Evolutionary conservation across 2,888 invertebrate species (phyloP), one percentile per base, ranked within the genome.

Genomic region (Drosophila mettleri): DNA sequence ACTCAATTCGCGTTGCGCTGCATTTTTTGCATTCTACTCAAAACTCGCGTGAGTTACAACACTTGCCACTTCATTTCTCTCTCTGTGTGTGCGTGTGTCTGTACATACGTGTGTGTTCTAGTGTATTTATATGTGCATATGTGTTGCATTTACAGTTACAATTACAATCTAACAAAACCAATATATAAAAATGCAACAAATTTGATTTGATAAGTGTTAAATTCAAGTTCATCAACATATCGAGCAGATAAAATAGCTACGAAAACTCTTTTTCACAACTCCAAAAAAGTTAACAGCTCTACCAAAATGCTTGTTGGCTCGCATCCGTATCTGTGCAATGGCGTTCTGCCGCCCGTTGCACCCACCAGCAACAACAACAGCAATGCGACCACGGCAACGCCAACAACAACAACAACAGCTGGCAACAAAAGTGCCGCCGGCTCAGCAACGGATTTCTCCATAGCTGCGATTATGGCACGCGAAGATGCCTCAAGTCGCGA

Each of bases 381-480:
- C 78, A 9, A 74, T 60, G 97, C 97, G 54, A 97, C 70, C 41
- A 38, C 61, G 29, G 74, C 77, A 39, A 54, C 58, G 31, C 41
- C 78, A 39, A 18, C 63, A 63, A 59, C 85, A 77, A 77, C 84
- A n/a, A 80, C 90, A 43, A 77, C 90, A 24, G 71, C 89, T 20
- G 80, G 75, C 49, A 89, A 80, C 75, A 90, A 90, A 86, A 83
- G 79, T 79, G 88, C 91, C 91, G 90, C 85, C 90, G 90, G 90
- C 85, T 91, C 91, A 7, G 97, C 97, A 91, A 98, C 98, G 62
- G 98, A 98, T 93, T 98, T 98, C 93, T 97, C 97, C 91, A 98
- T 98, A 88, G 97, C 97, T 51, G 97, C 98, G 81, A 97, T 98
- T 90, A 98, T 98, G 97, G 96, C 97, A 90, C 94, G 95, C 80